Evolutionary conservation across 2,797 vertebrate species (phyloP).

Genomic region (Notoglanidium macrostoma): DNA sequence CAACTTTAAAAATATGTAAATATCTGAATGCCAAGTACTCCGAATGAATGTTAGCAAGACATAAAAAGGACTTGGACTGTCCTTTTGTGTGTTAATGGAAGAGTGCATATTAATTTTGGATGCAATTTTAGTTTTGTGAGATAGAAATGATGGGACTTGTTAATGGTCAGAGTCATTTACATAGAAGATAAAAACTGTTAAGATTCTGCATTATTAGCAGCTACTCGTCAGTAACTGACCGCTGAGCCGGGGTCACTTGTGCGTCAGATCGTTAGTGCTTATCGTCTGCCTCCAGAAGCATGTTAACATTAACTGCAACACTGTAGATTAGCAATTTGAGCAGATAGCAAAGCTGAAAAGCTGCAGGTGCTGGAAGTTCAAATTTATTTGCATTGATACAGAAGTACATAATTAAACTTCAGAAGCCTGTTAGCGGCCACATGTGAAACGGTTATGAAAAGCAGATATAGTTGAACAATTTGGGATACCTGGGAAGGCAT

Average conservation of each 20-base stretch:
- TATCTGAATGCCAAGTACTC: background rate
- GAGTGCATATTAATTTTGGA: background rate
- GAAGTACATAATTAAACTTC: background rate
- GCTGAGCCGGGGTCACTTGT: background rate
- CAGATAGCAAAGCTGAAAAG: background rate
- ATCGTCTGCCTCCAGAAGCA: background rate
- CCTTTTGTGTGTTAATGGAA: background rate
- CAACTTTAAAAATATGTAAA: background rate
- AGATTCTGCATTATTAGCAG: background rate
- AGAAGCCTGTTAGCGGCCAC: background rate
- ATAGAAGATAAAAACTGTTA: background rate
- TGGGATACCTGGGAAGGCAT: background rate
- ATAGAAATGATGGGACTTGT: background rate
- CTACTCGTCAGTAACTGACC: background rate
- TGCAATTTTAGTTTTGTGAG: background rate
- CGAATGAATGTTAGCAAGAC: background rate
- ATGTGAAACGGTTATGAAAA: background rate
- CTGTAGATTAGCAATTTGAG: background rate
- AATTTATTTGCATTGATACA: background rate
- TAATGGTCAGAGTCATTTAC: background rate
- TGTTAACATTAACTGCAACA: background rate
- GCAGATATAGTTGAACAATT: background rate
- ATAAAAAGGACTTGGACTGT: background rate
- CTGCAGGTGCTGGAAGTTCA: background rate
- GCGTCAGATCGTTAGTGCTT: background rate